Evolutionary conservation across 1,140 invertebrate species (phyloP).

Genomic region (silkworm (Bombyx mori)): DNA sequence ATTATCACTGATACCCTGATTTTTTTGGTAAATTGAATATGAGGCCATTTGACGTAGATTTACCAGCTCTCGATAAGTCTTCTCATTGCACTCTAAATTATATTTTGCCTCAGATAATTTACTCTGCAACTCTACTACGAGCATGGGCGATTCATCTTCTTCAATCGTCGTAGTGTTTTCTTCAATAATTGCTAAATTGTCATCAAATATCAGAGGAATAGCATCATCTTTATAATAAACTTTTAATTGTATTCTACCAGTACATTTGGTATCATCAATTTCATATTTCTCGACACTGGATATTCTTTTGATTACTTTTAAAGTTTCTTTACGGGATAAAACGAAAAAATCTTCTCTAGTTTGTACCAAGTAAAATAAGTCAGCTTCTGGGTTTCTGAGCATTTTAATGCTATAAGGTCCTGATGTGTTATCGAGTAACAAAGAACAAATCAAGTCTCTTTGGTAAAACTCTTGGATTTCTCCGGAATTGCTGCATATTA

Average conservation of each 20-base stretch:
- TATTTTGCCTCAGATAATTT: slow-evolving; percentile 45
- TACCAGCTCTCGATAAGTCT: slow-evolving; percentile 27
- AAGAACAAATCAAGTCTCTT: slow-evolving; percentile 27
- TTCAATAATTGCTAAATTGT: slow-evolving; percentile 31
- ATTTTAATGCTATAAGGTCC: slow-evolving; percentile 27
- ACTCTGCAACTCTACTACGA: slow-evolving; percentile 27
- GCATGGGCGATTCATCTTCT: slow-evolving; percentile 23
- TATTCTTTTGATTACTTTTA: slow-evolving; percentile 24
- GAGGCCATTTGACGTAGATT: slow-evolving; percentile 36
- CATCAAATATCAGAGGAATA: slow-evolving; percentile 38
- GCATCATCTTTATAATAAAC: slow-evolving; percentile 35
- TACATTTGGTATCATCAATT: slow-evolving; percentile 31
- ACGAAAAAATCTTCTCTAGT: slow-evolving; percentile 31
- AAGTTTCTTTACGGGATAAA: slow-evolving; percentile 29
- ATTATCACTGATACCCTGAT: slow-evolving; percentile 24
- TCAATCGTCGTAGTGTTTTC: slow-evolving; percentile 1
- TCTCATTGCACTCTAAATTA: slow-evolving; percentile 38
- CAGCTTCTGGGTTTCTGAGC: slow-evolving; percentile 34
- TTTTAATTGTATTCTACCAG: slow-evolving; percentile 31
- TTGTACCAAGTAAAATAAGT: slow-evolving; percentile 43
- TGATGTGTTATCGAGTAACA: slow-evolving; percentile 19
- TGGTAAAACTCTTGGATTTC: slow-evolving; percentile 42
- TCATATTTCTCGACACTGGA: slow-evolving; percentile 32
- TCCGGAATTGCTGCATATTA: slow-evolving; percentile 32
- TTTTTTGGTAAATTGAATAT: slow-evolving; percentile 29